A percentile compares a stretch with the other conserved stretches of the same genome.
phyloP scores from a whole-genome alignment of 2,797 vertebrate species.

The Cryptoprocta ferox region DNA sequence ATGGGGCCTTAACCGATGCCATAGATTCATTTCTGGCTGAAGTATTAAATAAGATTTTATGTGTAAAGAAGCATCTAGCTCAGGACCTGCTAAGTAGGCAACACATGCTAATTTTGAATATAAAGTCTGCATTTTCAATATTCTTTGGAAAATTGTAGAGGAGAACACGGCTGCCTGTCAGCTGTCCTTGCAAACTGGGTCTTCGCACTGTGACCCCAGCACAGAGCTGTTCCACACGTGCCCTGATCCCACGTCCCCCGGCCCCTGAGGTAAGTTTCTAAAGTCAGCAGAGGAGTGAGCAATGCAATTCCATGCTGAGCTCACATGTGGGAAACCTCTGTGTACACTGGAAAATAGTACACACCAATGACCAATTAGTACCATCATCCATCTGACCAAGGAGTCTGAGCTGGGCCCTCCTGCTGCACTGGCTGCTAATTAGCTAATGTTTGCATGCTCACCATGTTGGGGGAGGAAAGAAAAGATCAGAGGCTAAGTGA shows the following conservation, averaged over 20 bases:
- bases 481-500: neutral
- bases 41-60: neutral
- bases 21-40: neutral
- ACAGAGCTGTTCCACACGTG: rapidly evolving
- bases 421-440: neutral
- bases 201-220: neutral
- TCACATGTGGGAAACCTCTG: rapidly evolving
- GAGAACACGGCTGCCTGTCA: neutral
- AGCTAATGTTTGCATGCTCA: neutral
- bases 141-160: neutral
- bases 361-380: too few species aligned
- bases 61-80: neutral
- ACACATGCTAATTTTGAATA: neutral
- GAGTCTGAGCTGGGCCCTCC: neutral
- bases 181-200: neutral
- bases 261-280: neutral
- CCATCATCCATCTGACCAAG: too few species aligned
- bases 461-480: neutral
- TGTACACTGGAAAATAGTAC: neutral
- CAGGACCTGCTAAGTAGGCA: neutral
- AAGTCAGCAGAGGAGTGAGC: neutral
- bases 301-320: rapidly evolving
- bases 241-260: too few species aligned
- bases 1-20: neutral
- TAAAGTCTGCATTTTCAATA: neutral